These are phyloP conservation scores for Actinernus sp. DNA, from an alignment of 92 coral and sea anemone genomes.

Conservation along the genomic window DNA sequence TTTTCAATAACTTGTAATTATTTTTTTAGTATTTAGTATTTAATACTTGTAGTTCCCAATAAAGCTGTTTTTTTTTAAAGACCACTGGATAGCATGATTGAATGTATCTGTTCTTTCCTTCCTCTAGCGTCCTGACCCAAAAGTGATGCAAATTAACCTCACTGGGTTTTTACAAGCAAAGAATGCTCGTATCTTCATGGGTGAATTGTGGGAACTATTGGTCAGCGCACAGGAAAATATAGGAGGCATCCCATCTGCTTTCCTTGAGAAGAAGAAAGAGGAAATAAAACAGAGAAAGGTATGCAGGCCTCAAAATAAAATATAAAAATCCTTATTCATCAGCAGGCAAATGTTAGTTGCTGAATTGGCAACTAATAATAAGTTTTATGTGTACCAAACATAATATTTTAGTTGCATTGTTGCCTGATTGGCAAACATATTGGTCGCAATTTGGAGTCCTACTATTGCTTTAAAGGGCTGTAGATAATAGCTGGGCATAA, in stretches of 20 bases:
- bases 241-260: conserved; percentile 93
- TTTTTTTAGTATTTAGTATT: no score
- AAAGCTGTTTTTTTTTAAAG: no score
- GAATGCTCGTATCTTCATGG: conserved; percentile 96
- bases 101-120: background rate
- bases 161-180: conserved; percentile 96
- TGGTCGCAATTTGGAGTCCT: no score
- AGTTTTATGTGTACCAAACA: no score
- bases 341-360: no score
- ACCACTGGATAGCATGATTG: background rate
- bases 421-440: no score
- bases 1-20: no score
- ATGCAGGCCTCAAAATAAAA: background rate
- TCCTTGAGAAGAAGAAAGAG: conserved; percentile 96
- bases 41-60: no score
- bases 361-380: no score
- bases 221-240: conserved; percentile 97
- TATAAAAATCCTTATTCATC: background rate
- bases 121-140: conserved; percentile 91
- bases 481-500: no score
- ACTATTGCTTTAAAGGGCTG: no score
- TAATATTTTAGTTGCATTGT: no score
- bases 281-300: conserved; percentile 98
- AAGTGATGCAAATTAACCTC: conserved; percentile 95
- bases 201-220: conserved; percentile 93